A percentile compares a stretch with the other conserved stretches of the same genome.
Conservation (phyloP, 1,140 invertebrate genomes). For the Chionoecetes opilio region DNA sequence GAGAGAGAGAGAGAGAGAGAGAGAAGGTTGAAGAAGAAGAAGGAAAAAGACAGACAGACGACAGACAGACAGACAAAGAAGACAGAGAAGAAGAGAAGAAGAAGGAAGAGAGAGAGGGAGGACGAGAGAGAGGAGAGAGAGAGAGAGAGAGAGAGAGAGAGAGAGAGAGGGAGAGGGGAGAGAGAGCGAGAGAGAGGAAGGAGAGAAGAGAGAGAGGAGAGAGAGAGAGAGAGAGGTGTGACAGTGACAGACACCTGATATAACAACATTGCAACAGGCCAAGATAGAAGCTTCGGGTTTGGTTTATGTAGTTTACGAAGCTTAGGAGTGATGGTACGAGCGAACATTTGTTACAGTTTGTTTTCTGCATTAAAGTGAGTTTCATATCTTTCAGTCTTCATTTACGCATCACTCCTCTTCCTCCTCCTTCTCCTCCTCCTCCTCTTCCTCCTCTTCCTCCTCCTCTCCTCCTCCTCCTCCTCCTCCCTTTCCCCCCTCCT, state of each 20-base stretch:
- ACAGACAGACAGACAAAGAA: neutral
- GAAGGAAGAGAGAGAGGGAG: neutral
- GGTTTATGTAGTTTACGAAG: neutral
- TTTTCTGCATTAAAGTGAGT: neutral
- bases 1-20: neutral
- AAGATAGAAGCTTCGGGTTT: too few relatives aligned
- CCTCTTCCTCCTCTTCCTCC: neutral
- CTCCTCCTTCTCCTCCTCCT: neutral
- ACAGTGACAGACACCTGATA: too few relatives aligned
- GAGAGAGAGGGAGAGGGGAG: neutral
- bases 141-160: neutral
- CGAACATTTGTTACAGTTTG: neutral
- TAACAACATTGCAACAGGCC: too few relatives aligned
- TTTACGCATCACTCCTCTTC: neutral
- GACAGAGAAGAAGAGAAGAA: neutral
- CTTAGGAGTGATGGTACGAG: neutral
- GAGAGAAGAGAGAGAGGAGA: neutral
- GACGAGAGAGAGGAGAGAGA: neutral
- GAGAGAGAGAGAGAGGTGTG: constrained; percentile 31
- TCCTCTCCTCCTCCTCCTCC: neutral
- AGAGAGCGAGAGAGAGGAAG: neutral
- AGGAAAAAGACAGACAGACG: neutral
- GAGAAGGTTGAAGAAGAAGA: too few relatives aligned
- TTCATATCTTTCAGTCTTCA: too few relatives aligned
- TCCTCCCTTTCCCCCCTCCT: neutral